Evolutionary conservation across 2,797 vertebrate genomes (phyloP), one percentile per base, ranked within the genome.

Genomic region (Geotrypetes seraphini): DNA sequence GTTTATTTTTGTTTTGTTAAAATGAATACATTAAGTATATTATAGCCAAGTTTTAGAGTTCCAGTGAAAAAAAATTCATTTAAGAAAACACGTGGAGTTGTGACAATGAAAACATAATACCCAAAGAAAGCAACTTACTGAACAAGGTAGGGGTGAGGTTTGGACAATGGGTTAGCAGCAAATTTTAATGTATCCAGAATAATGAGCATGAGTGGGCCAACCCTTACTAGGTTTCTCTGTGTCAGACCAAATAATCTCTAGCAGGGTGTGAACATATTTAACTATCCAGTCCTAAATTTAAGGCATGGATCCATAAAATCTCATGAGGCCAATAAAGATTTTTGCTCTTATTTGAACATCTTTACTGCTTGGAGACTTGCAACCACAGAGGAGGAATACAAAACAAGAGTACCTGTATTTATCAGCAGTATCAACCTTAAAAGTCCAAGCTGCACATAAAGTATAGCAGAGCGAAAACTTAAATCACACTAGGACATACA

Each of bases 391-490:
- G n/a, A 83, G 28, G 16, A 63, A 48, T 50, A 43, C 73, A 73
- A 78, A 86, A 78, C 74, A 36, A 57, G 60, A 70, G 63, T 60
- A 71, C 80, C 81, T 79, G 73, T 79, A 86, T 86, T 86, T 75
- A 88, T 91, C 86, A 85, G 71, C 63, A 44, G 55, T 65, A 78
- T 74, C 53, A 39, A 59, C 73, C 68, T n/a, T 73, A 75, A 66
- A 42, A 52, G 69, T 68, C 77, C 59, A 56, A 47, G 67, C 75
- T 54, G 31, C 70, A 71, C 86, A 79, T 75, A 74, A 66, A 86
- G 83, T 79, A 78, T 68, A 80, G 74, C 81, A 77, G 7, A 28
- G 78, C n/a, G n/a, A 84, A 89, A 91, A 90, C 78, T 85, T 70
- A 72, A 84, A 75, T 86, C 83, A 91, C 85, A 85, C 52, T 88